Evolutionary conservation across 1,140 invertebrate species (phyloP), one percentile per base, ranked within the genome.

Genomic region (Laodelphax striatellus): DNA sequence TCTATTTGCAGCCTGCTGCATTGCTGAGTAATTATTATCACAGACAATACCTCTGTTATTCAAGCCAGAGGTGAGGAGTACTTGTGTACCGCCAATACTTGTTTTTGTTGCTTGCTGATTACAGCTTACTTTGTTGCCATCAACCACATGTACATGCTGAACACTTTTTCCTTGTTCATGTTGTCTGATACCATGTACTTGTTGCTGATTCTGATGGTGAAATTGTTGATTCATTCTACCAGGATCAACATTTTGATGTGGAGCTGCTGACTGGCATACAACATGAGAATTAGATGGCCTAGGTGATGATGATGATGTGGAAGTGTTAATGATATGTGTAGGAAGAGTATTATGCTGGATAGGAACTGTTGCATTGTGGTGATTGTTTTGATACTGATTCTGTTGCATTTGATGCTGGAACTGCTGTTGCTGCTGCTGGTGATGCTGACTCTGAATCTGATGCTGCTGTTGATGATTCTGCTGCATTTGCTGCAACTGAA

Each of bases 151-250:
- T 5, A 46, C 43, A 13, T 46, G 43, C 13, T 46, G 43, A 4
- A 5, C 43, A 19, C 3, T 11, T 46, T 46, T 46, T 16, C 43
- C 43, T 46, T 46, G 43, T 5, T 46, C 43, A n/a, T 5, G 43
- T 16, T 54, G 52, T 24, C 34, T 66, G 14, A 80, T 73, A 46
- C 79, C 78, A 50, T 73, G n/a, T n/a, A n/a, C n/a, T n/a, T n/a
- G 70, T 10, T 69, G 67, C 68, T 68, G 58, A 65, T 64, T 22
- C 63, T 60, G 28, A 56, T 55, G 8, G 66, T 54, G 19, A 64
- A 52, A 8, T 63, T 46, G 24, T 65, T 68, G 54, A 53, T 64
- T 67, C 10, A 63, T 57, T 43, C 43, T 62, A 24, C 38, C 17
- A 21, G 22, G 44, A 10, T 57, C 55, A 44, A 52, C 60, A 24